Percentiles rank a stretch among this genome's conserved stretches.
Conservation (phyloP, 2,797 vertebrate genomes). For the Todus mexicanus region DNA sequence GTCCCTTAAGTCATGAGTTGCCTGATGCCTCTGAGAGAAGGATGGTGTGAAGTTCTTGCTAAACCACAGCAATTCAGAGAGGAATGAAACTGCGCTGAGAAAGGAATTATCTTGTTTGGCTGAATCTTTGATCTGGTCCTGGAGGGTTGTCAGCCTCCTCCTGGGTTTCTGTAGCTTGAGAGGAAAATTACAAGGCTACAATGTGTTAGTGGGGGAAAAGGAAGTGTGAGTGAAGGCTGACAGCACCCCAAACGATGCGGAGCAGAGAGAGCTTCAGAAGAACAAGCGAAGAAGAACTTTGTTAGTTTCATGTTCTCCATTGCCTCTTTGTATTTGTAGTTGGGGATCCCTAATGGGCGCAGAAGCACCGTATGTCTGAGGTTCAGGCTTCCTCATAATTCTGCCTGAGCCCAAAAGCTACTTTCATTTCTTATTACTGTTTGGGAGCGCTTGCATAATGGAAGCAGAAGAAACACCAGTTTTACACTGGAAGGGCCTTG, state of each 20-base stretch:
- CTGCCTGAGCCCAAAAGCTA: not conserved
- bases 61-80: not conserved
- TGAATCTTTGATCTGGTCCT: conserved; percentile 3
- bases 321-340: not conserved
- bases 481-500: not conserved
- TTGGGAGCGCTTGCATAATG: not conserved
- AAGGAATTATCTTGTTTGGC: not conserved
- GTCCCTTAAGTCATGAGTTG: not conserved
- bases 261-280: not conserved
- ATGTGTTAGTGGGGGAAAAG: not conserved
- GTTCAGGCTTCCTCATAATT: not conserved
- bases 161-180: not conserved
- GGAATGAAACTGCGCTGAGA: not conserved
- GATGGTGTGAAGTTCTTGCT: not conserved
- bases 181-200: not conserved
- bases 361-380: not conserved
- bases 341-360: not conserved
- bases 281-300: not conserved
- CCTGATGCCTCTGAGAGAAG: not conserved
- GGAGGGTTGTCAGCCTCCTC: not conserved
- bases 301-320: not conserved
- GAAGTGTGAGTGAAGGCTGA: not conserved
- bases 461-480: not conserved
- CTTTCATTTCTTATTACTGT: not conserved
- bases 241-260: not conserved